Conservation (phyloP, 2,113 vertebrate species). For the Pteropus alecto region DNA sequence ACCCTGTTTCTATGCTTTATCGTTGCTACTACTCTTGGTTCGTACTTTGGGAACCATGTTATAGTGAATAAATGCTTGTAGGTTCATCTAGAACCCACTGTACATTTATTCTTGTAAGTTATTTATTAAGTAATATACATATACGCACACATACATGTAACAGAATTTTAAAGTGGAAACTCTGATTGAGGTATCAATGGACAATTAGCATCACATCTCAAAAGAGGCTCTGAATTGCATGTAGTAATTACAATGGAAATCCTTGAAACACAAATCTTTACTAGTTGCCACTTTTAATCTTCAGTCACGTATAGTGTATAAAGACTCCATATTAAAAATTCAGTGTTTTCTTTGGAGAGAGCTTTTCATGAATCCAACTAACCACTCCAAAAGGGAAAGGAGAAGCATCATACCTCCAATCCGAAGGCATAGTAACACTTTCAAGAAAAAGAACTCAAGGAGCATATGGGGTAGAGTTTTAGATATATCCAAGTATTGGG, state of each 20-base stretch:
- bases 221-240: neutral
- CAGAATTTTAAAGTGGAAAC: neutral
- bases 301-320: neutral
- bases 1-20: neutral
- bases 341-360: neutral
- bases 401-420: neutral
- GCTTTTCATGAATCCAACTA: neutral
- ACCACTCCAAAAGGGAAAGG: neutral
- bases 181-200: neutral
- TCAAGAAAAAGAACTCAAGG: neutral
- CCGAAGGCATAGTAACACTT: neutral
- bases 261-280: neutral
- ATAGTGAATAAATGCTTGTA: neutral
- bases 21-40: neutral
- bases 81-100: neutral
- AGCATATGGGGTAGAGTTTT: neutral
- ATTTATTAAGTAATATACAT: neutral
- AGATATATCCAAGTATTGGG: neutral
- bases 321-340: neutral
- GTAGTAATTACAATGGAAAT: neutral
- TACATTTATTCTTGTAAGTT: neutral
- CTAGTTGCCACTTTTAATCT: neutral
- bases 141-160: fast-evolving
- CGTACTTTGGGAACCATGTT: neutral
- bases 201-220: neutral